Base-by-base conservation (phyloP, 2,113 vertebrate species). In the Theristicus caerulescens region DNA sequence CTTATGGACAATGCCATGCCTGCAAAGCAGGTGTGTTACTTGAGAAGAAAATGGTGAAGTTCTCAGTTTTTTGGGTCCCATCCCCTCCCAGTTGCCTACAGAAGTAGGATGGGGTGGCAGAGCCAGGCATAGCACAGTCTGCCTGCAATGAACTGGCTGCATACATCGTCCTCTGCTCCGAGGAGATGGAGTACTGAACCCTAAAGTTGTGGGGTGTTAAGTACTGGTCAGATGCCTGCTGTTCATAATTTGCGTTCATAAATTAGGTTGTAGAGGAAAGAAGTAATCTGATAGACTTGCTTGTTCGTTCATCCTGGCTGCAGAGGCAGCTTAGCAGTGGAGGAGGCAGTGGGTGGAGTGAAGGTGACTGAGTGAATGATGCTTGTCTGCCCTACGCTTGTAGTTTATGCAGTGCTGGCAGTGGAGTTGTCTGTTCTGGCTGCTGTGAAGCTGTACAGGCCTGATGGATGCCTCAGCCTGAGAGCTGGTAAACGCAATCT, bases 91-190 rank as follows among this genome's bases (percentile, higher is more conserved):
- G 25, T 26, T 84, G 49, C 46, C 32, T 42, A 2, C 29, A 29
- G 79, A 44, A 36, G 15, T n/a, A 27, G 73, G 42, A 34, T 27
- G 38, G 20, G 0, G 5, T 55, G 61, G 52, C 55, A 71, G 46
- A 76, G 24, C n/a, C 36, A 26, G 26, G 62, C 1, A 0, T 51
- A 34, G 62, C 27, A 17, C 46, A 31, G 32, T 26, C 42, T 62
- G 52, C n/a, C 46, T 81, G 26, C 40, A 38, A 1, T 3, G 3
- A 2, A 22, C 13, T 59, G 87, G 10, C 61, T 55, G 73, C 34
- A 2, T 38, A 6, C 6, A 1, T 74, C 0, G 2, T 32, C 44
- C 10, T 36, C 29, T 49, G 22, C 25, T 57, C 42, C 1, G 7
- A 51, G 67, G 47, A 65, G 72, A 46, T 0, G 1, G n/a, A 47